Base-by-base conservation (phyloP, 2,888 invertebrate genomes). In the Cylindroiulus punctatus region DNA sequence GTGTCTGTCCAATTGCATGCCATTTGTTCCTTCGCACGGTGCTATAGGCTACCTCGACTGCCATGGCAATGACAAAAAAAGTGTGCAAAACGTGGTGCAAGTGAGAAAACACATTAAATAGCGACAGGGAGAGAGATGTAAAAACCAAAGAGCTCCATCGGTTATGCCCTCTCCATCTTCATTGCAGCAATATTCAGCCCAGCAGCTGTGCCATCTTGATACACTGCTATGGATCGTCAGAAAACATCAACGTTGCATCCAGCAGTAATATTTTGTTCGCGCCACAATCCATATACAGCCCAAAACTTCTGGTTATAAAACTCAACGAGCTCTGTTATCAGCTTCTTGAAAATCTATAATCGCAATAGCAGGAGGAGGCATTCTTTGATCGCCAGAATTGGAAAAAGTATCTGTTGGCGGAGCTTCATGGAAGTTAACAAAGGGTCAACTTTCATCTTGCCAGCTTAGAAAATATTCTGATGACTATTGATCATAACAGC, bases 261-360 rank as follows among this genome's bases (percentile, higher is more conserved):
- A 12, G 26, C 26, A 65, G 12, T 22, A 26, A 26, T 12, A 26
- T 26, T 65, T 65, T 26, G 12, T 26, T 65, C 65, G n/a, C 14
- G 19, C 65, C 65, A 65, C 65, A n/a, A 12, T 12, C 65, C 22
- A n/a, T 26, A 65, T 65, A 26, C 26, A 65, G 65, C 12, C 26
- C 65, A 65, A 65, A 65, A 65, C 65, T n/a, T 57, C n/a, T 12
- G 65, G 65, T 65, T 65, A 65, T 65, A 65, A 65, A 65, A 65
- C 65, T 65, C 65, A 65, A 65, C n/a, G 65, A 65, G 65, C n/a
- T 65, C 65, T 65, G 65, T n/a, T 65, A 22, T 26, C 65, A 26
- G 65, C 26, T 26, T 65, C 65, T 65, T 26, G 65, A 65, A 65
- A 65, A 65, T n/a, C 26, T 22, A 65, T 65, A 65, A 65, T 65